These are phyloP conservation scores for Zoanthus gigantus DNA, from an alignment of 92 coral and sea anemone genomes.

Conservation along the genomic window DNA sequence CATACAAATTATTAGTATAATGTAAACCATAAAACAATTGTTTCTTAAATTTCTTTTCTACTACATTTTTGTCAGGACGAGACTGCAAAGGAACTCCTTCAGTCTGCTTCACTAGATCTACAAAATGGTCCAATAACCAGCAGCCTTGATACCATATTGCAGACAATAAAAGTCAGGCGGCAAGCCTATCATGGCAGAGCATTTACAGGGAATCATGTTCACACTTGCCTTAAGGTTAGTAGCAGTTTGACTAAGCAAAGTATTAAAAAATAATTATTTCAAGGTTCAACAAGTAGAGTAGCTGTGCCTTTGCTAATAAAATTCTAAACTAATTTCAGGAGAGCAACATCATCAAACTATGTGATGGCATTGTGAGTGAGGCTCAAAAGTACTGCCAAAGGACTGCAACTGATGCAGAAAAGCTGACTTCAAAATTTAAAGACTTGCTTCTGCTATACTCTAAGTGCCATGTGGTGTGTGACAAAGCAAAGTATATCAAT, in stretches of 20 bases:
- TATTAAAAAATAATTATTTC: not conserved
- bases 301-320: conserved; percentile 10
- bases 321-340: conserved; percentile 33
- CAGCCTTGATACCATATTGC: conserved; percentile 2
- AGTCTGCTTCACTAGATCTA: not conserved
- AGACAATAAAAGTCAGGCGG: conserved; percentile 27
- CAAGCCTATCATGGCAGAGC: conserved; percentile 45
- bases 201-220: conserved; percentile 37
- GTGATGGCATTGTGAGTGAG: conserved; percentile 35
- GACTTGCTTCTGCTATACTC: not conserved
- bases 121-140: not conserved
- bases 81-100: conserved; percentile 7
- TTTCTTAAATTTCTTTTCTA: not conserved
- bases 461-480: conserved; percentile 1
- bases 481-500: conserved; percentile 24
- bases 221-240: conserved; percentile 44
- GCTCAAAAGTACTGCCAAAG: not conserved
- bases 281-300: conserved; percentile 15
- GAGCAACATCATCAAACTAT: conserved; percentile 48
- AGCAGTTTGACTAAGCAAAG: not conserved
- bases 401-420: conserved; percentile 23
- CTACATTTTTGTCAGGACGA: conserved; percentile 1
- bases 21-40: not conserved
- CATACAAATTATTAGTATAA: not conserved
- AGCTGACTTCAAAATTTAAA: not conserved